phyloP scores from a whole-genome alignment of 2,797 vertebrate species.

The Epinephelus awoara region DNA sequence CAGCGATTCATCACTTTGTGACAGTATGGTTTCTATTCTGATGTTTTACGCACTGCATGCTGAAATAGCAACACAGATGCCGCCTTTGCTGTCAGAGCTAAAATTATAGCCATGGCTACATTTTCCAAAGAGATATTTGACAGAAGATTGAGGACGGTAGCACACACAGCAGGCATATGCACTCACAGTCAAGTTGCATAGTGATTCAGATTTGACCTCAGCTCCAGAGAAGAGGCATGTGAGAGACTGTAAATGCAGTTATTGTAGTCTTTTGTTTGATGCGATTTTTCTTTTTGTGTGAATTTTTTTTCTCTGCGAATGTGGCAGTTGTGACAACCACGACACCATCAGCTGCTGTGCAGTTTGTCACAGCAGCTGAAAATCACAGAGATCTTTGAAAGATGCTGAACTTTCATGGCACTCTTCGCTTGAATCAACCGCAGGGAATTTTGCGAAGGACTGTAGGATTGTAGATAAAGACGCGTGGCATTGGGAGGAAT shows the following conservation, averaged over 20 bases:
- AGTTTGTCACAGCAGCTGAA: conserved; percentile 30
- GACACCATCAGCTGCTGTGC: background rate
- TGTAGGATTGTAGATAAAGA: background rate
- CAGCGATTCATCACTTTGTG: background rate
- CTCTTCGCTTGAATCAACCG: conserved; percentile 25
- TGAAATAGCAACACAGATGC: background rate
- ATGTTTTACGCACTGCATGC: background rate
- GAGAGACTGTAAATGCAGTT: conserved; percentile 6
- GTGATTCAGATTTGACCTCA: background rate
- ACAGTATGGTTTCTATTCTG: background rate
- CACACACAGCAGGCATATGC: background rate
- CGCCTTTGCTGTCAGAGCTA: background rate
- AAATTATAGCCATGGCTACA: background rate
- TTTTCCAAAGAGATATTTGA: background rate
- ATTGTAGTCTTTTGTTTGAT: conserved; percentile 9
- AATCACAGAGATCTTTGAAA: conserved; percentile 11
- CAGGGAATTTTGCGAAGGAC: background rate
- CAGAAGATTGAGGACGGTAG: background rate
- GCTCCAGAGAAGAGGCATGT: conserved; percentile 1
- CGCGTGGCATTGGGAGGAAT: conserved; percentile 5
- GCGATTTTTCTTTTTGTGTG: too few relatives aligned
- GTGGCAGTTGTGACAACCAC: conserved; percentile 23
- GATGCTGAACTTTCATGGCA: conserved; percentile 11
- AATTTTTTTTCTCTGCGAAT: background rate
- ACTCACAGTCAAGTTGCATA: background rate